Evolutionary conservation across 2,113 vertebrate species (phyloP), one percentile per base, ranked within the genome.

Genomic region (Gnathonemus echidnorhynchus): DNA sequence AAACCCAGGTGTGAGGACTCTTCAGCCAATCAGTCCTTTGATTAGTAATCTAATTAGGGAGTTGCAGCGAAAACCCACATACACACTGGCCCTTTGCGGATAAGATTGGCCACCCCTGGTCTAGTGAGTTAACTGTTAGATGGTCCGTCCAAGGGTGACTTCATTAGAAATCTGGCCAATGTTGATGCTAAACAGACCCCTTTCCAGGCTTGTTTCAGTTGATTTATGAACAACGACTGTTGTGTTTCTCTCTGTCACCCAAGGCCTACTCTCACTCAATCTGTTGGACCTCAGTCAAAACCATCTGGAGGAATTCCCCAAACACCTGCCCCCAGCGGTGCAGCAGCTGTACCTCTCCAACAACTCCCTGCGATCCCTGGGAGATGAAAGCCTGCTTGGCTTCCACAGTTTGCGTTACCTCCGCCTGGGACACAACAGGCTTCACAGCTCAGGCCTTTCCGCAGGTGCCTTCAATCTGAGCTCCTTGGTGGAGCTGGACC

Each of bases 261-360:
- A 89, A 95, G 95, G 95, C 86, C 91, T 96, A 58, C 0, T 92
- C 7, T 91, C 91, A 89, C 90, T 97, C 56, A 94, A 92, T 80
- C 91, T 95, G 62, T 88, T 97, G 91, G 95, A 96, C 89, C 92
- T 96, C 86, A 94, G 95, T 66, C 92, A 90, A 46, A 96, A 97
- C 93, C 89, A 83, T 45, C 93, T 96, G 88, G 92, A 92, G 0
- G 85, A 91, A 2, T 90, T 96, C 13, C 96, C 96, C 11, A 88
- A 80, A 19, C 88, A 95, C 92, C 93, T 96, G 88, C 95, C 96
- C 27, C 48, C 92, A 3, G 94, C 95, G 0, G 39, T 96, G 66
- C 93, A 95, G 91, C 96, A 96, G 92, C 95, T 97, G 31, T 96
- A 96, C 89, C 90, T 96, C 89, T 95, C 95, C 90, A 93, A 95